Conservation (phyloP, 2,797 vertebrate genomes). For the Kryptopterus vitreolus region DNA sequence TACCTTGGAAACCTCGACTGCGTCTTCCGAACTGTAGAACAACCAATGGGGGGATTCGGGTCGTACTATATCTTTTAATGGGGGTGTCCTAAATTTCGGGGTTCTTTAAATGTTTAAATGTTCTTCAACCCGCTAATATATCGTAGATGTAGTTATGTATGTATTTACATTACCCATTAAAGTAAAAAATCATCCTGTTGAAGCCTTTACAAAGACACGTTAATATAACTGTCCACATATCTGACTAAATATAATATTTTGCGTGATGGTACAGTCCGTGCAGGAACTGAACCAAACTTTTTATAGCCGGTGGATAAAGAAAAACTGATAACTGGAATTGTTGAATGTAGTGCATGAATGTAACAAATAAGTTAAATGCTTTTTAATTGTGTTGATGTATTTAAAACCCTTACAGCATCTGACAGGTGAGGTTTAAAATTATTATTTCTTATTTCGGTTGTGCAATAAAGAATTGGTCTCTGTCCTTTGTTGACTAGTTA, state of each 20-base stretch:
- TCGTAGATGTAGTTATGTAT: neutral
- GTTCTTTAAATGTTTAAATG: too few relatives aligned
- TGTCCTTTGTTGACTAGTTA: neutral
- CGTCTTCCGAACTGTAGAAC: constrained; percentile 63
- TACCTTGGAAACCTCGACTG: constrained; percentile 60
- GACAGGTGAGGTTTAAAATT: constrained; percentile 21
- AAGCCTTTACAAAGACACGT: neutral
- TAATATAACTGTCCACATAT: neutral
- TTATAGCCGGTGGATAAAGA: neutral
- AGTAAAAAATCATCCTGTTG: neutral
- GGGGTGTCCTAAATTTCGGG: constrained; percentile 43
- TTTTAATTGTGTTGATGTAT: neutral
- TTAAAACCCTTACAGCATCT: neutral
- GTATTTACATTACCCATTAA: neutral
- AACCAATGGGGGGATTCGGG: constrained; percentile 65
- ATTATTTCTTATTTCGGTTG: neutral
- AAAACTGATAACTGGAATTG: neutral
- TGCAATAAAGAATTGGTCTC: neutral
- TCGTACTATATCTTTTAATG: constrained; percentile 62
- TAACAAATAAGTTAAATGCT: neutral
- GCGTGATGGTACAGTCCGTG: constrained; percentile 39
- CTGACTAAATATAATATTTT: neutral
- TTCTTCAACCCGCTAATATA: neutral
- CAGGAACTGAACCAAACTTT: constrained; percentile 41
- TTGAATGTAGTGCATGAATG: too few relatives aligned